Percentiles rank a stretch among this genome's conserved stretches.
These are phyloP conservation scores for Mallotus villosus DNA, from an alignment of 2,797 vertebrate species.

Conservation along the genomic window DNA sequence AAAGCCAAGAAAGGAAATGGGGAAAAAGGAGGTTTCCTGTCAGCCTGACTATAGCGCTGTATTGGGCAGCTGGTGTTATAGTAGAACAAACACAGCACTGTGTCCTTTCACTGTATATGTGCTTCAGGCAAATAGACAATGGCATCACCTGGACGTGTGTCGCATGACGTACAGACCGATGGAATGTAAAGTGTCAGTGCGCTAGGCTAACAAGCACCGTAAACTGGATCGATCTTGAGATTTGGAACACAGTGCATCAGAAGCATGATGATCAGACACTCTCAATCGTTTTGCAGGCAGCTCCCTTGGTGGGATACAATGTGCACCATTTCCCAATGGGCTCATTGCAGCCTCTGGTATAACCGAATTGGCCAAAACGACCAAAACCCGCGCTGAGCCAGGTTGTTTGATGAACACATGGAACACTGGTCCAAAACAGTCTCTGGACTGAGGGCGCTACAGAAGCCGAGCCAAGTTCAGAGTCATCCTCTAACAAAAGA, in stretches of 20 bases:
- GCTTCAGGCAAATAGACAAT: constrained; percentile 7
- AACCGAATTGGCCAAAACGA: constrained; percentile 2
- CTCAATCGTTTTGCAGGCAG: no score
- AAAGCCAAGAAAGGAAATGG: constrained; percentile 31
- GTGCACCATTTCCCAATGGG: no score
- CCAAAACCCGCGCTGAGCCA: constrained; percentile 47
- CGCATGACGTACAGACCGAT: constrained; percentile 1
- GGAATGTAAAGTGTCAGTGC: not conserved
- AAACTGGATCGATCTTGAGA: not conserved
- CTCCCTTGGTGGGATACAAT: no score
- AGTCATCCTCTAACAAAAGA: constrained; percentile 67
- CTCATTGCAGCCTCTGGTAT: no score
- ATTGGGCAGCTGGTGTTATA: constrained; percentile 6
- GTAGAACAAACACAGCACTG: constrained; percentile 4
- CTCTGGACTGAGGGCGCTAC: constrained; percentile 60
- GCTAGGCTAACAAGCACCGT: not conserved
- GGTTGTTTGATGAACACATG: constrained; percentile 62
- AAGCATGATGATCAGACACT: no score
- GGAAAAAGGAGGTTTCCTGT: not conserved
- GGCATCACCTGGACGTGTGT: constrained; percentile 16
- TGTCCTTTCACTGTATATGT: not conserved
- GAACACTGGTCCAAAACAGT: constrained; percentile 59
- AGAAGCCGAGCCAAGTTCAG: constrained; percentile 61
- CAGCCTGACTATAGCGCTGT: not conserved
- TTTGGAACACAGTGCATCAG: no score